Percentiles rank a stretch among this genome's conserved stretches.
Conservation (phyloP, 1,140 invertebrate species). For the Drosophila parvula region DNA sequence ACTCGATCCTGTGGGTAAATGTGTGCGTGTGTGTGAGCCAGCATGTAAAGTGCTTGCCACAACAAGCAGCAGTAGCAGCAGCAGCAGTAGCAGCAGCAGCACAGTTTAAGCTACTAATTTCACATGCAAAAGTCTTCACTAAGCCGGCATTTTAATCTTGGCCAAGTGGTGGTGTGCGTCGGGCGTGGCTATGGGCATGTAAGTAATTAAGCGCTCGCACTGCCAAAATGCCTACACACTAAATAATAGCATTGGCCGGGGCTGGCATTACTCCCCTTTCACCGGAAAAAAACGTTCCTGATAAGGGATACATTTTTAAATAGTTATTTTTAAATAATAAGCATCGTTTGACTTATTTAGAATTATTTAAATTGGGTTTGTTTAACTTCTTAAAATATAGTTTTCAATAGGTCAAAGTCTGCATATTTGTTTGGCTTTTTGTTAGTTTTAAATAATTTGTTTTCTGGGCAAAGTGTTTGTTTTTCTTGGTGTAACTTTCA, state of each 20-base stretch:
- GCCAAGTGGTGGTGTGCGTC: constrained; percentile 54
- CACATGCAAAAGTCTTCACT: constrained; percentile 81
- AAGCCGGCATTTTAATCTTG: constrained; percentile 81
- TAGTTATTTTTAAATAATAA: background rate
- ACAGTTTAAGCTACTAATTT: constrained; percentile 79
- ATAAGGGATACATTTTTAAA: too few relatives aligned
- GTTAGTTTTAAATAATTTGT: background rate
- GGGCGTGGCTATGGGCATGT: constrained; percentile 62
- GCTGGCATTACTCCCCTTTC: background rate
- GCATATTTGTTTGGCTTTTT: too few relatives aligned
- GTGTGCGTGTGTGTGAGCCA: constrained; percentile 17
- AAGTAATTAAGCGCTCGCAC: constrained; percentile 76
- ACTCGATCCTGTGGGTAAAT: constrained; percentile 14
- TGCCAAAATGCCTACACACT: constrained; percentile 74
- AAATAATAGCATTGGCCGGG: constrained; percentile 62
- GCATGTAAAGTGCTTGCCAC: constrained; percentile 66
- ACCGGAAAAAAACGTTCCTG: background rate
- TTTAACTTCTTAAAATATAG: background rate
- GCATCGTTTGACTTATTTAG: background rate
- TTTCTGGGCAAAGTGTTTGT: background rate
- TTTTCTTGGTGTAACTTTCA: constrained; percentile 11
- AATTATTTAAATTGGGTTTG: too few relatives aligned
- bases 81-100: constrained; percentile 24
- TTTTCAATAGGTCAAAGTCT: background rate
- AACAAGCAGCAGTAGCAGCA: constrained; percentile 56